Evolutionary conservation across 2,797 vertebrate genomes (phyloP), one percentile per base, ranked within the genome.

Genomic region (Pangasius sanitwongsei): DNA sequence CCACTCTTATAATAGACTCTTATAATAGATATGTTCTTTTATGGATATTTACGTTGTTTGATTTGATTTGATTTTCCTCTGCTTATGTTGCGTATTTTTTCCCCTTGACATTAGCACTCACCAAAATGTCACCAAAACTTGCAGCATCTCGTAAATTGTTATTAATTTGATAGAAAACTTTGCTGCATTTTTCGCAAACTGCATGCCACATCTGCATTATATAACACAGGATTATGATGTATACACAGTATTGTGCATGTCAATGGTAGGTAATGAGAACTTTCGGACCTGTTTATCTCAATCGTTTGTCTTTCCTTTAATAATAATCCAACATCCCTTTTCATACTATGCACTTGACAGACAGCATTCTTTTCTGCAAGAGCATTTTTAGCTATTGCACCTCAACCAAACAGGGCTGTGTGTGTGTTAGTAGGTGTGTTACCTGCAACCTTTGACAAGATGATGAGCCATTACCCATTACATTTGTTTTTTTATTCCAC

Each of bases 351-450:
- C 50, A 20, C 9, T 3, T 25, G 20, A 0, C 23, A 59, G 11
- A 34, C 75, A 53, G 48, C 16, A 81, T 31, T 18, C 18, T 20
- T 72, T 34, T 15, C 41, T 44, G n/a, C 3, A n/a, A 77, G 72
- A 50, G 15, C 25, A 50, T 53, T 31, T 78, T 15, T 34, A 34
- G 15, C 28, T 34, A n/a, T n/a, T 18, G 15, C 16, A 20, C 31
- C 78, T 81, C 55, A 48, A 83, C 63, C 65, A 77, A 41, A 44
- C 25, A 72, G 61, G 80, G 74, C 69, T 85, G 80, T 44, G 48
- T 83, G 48, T 83, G 65, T 82, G 63, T 87, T 86, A 86, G 89
- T 83, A 83, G 75, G 67, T 85, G 12, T 57, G 48, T 87, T 90
- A 86, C 67, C 67, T 88, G 75, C 87, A 55, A 13, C 65, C 70